These are phyloP conservation scores for Gnathonemus echidnorhynchus DNA, from an alignment of 2,113 vertebrate species.

Conservation along the genomic window DNA sequence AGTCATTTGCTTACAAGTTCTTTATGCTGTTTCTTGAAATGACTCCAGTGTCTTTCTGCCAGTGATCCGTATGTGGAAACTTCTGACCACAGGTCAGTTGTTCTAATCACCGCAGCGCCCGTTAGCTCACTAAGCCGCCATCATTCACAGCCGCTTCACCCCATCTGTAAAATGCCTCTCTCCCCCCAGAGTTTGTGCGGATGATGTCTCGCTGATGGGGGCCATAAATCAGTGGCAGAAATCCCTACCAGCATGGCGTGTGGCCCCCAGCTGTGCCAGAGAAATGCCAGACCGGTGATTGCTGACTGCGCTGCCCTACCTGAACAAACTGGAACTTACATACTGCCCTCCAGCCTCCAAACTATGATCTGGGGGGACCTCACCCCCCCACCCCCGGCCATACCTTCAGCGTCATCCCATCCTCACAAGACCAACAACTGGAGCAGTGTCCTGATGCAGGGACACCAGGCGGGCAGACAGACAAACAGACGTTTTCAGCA, in stretches of 20 bases:
- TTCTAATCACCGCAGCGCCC: not conserved
- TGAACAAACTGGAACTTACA: conserved; percentile 16
- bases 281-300: not conserved
- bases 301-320: conserved; percentile 10
- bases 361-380: not conserved
- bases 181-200: conserved; percentile 80
- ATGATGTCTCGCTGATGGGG: conserved; percentile 89
- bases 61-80: not conserved
- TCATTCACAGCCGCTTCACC: not conserved
- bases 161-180: not conserved
- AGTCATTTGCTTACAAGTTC: not conserved
- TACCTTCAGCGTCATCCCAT: not conserved
- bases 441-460: not conserved
- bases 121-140: not conserved
- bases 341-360: not conserved
- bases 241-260: not conserved
- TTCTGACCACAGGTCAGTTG: not conserved
- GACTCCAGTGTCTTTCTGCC: not conserved
- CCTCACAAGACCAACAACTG: not conserved
- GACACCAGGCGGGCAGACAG: not conserved
- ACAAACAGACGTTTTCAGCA: not conserved
- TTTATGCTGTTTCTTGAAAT: not conserved
- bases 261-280: not conserved
- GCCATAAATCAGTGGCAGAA: not conserved
- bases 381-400: not conserved